These are phyloP conservation scores for Xerus rutilus DNA, from an alignment of 2,797 vertebrate species.

Conservation along the genomic window DNA sequence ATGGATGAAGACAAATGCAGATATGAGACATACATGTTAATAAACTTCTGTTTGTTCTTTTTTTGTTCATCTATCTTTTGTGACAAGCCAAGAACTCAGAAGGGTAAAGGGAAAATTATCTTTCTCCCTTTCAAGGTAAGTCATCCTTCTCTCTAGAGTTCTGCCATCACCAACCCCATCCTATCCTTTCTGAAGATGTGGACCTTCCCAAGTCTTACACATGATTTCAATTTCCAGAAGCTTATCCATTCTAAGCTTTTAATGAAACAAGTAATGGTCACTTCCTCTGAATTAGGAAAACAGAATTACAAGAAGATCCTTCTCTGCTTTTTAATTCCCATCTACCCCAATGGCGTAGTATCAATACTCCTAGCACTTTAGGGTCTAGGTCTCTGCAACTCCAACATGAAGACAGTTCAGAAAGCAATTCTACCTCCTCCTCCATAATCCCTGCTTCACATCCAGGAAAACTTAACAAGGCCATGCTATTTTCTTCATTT, in stretches of 20 bases:
- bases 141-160: slow-evolving; percentile 3
- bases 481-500: slow-evolving; percentile 8
- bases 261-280: slow-evolving; percentile 48
- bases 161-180: neutral
- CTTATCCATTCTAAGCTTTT: neutral
- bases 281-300: neutral
- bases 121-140: neutral
- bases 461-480: neutral
- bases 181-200: neutral
- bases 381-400: neutral
- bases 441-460: neutral
- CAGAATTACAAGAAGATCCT: slow-evolving; percentile 13
- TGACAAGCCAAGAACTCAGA: neutral
- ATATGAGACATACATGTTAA: neutral
- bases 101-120: neutral
- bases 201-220: neutral
- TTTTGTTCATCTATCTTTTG: neutral
- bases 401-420: neutral
- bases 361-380: neutral
- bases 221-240: slow-evolving; percentile 18
- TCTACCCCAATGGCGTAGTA: neutral
- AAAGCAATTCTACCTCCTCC: neutral
- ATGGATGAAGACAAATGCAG: neutral
- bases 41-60: neutral
- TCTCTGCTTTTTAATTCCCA: neutral